Percentiles rank a stretch among this genome's conserved stretches.
Evolutionary conservation across 2,888 invertebrate species (phyloP).

Genomic region (Meloe dianella): DNA sequence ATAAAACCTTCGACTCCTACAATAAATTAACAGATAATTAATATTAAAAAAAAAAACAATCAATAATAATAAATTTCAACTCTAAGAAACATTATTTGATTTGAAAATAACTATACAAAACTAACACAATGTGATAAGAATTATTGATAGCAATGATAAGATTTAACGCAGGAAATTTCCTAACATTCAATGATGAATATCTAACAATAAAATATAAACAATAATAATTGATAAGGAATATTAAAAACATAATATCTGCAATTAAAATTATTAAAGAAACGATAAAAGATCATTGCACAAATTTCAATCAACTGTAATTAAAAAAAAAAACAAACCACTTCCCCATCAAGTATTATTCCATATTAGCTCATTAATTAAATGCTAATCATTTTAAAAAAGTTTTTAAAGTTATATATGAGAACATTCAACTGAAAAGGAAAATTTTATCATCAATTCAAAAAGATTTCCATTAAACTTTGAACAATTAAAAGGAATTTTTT

Average conservation of each 20-base stretch:
- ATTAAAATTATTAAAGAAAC: neutral
- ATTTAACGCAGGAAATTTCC: slow-evolving; percentile 6
- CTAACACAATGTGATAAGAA: neutral
- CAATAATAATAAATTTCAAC: neutral
- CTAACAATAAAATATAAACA: neutral
- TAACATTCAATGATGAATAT: neutral
- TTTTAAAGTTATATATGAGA: too few species aligned
- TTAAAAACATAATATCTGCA: neutral
- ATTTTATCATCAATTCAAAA: neutral
- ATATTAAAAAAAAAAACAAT: neutral
- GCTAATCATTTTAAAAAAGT: too few species aligned
- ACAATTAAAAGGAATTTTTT: neutral
- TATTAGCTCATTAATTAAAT: neutral
- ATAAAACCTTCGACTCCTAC: slow-evolving; percentile 24
- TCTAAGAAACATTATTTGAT: neutral
- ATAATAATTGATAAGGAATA: neutral
- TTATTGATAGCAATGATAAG: neutral
- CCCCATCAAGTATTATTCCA: neutral
- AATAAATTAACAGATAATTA: neutral
- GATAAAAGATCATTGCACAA: neutral
- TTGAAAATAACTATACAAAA: neutral
- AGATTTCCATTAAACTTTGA: slow-evolving; percentile 8
- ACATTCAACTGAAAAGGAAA: slow-evolving; percentile 10
- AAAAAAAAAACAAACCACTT: neutral
- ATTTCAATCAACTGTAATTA: neutral